These are phyloP conservation scores for Ricordea florida DNA, from an alignment of 92 coral and sea anemone species.

Conservation along the genomic window DNA sequence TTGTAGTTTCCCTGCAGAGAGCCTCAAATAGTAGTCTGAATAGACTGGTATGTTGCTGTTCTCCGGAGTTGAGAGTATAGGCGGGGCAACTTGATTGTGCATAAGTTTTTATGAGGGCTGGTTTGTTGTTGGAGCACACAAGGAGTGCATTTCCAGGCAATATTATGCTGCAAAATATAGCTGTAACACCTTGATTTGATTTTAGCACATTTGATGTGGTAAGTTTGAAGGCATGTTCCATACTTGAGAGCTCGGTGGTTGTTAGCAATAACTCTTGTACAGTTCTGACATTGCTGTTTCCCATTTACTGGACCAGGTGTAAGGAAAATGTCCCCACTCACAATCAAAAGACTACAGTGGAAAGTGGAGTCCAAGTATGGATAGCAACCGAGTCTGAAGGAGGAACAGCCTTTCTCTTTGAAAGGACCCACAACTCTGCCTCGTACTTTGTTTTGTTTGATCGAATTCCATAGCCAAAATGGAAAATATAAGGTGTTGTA, in stretches of 20 bases:
- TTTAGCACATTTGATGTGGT: background rate
- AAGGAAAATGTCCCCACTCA: too few relatives aligned
- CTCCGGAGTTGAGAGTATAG: background rate
- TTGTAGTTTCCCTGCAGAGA: background rate
- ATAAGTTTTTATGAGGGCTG: background rate
- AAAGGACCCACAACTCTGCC: background rate
- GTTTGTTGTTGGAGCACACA: background rate
- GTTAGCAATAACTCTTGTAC: background rate
- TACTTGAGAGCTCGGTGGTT: background rate
- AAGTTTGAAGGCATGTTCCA: background rate
- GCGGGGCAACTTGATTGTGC: background rate
- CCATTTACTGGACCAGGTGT: background rate
- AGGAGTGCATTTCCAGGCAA: background rate
- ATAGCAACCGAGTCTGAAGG: background rate
- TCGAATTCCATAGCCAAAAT: constrained; percentile 1
- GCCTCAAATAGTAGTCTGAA: background rate
- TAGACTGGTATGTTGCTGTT: background rate
- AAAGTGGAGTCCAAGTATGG: background rate
- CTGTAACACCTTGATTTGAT: background rate
- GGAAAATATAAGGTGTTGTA: background rate
- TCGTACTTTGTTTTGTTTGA: background rate
- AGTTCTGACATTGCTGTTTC: background rate
- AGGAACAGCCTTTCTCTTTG: background rate
- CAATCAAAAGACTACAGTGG: background rate
- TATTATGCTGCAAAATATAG: background rate